A percentile compares a stretch with the other conserved stretches of the same genome.
phyloP scores from a whole-genome alignment of 2,888 invertebrate species.

The Tuberolachnus salignus region DNA sequence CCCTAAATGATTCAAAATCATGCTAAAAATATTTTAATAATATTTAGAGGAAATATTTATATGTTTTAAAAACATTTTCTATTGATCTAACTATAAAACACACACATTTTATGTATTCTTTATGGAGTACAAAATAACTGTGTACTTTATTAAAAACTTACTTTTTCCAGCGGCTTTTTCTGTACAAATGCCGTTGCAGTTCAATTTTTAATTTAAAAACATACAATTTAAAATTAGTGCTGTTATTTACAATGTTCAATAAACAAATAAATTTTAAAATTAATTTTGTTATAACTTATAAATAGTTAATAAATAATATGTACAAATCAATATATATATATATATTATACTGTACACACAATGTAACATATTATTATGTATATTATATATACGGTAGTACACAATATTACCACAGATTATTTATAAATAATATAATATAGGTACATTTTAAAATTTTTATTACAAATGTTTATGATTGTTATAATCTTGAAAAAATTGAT shows the following conservation, averaged over 20 bases:
- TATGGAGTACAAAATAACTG: conserved; percentile 5
- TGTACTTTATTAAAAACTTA: conserved; percentile 68
- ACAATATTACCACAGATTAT: neutral
- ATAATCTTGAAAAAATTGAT: neutral
- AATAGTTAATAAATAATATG: conserved; percentile 6
- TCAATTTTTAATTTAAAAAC: conserved; percentile 43
- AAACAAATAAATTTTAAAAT: conserved; percentile 21
- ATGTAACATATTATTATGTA: neutral
- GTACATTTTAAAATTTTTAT: neutral
- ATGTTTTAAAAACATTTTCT: conserved; percentile 2
- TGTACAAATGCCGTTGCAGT: conserved; percentile 63
- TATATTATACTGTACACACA: neutral
- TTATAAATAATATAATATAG: neutral
- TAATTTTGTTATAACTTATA: neutral
- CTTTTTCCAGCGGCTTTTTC: conserved; percentile 97
- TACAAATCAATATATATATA: too few species aligned
- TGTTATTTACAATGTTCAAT: conserved; percentile 37
- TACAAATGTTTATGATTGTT: neutral
- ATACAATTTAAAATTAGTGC: conserved; percentile 46
- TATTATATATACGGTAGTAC: conserved; percentile 1
- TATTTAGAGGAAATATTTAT: conserved; percentile 7
- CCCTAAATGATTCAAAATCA: conserved; percentile 30
- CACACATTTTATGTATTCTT: conserved; percentile 16
- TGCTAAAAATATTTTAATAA: conserved; percentile 3
- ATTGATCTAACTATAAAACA: conserved; percentile 23